phyloP scores from a whole-genome alignment of 2,797 vertebrate species.

The Anguilla pacifica region DNA sequence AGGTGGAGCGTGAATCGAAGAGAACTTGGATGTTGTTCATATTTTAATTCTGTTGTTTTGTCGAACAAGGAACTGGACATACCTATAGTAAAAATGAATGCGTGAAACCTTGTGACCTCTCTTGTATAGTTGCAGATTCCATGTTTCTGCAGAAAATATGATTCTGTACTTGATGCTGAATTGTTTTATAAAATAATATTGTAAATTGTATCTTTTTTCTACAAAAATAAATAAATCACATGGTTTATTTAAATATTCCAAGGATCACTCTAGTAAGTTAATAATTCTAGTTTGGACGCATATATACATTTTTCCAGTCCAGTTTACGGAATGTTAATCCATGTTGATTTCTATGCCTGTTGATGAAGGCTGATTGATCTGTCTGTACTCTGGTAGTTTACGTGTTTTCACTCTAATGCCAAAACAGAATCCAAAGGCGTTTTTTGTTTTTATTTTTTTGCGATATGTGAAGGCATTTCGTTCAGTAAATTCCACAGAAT shows the following conservation, averaged over 20 bases:
- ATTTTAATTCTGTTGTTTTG: slow-evolving; percentile 68
- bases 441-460: too few relatives aligned
- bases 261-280: neutral
- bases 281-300: neutral
- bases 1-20: slow-evolving; percentile 78
- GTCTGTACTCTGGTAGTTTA: slow-evolving; percentile 12
- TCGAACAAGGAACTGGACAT: slow-evolving; percentile 70
- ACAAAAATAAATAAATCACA: slow-evolving; percentile 83
- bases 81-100: slow-evolving; percentile 51
- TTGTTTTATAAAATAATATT: slow-evolving; percentile 91
- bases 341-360: neutral
- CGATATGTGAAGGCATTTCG: neutral
- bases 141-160: slow-evolving; percentile 78
- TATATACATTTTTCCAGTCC: neutral
- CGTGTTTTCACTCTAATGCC: neutral
- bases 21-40: slow-evolving; percentile 68
- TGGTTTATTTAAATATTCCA: slow-evolving; percentile 72
- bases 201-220: slow-evolving; percentile 87
- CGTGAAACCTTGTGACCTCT: slow-evolving; percentile 76
- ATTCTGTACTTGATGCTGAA: slow-evolving; percentile 83
- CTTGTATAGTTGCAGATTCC: slow-evolving; percentile 79
- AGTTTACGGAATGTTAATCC: neutral
- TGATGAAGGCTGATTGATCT: neutral
- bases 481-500: neutral
- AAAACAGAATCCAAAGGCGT: neutral